Evolutionary conservation across 2,888 invertebrate genomes (phyloP), one percentile per base, ranked within the genome.

Genomic region (Alcis repandata): DNA sequence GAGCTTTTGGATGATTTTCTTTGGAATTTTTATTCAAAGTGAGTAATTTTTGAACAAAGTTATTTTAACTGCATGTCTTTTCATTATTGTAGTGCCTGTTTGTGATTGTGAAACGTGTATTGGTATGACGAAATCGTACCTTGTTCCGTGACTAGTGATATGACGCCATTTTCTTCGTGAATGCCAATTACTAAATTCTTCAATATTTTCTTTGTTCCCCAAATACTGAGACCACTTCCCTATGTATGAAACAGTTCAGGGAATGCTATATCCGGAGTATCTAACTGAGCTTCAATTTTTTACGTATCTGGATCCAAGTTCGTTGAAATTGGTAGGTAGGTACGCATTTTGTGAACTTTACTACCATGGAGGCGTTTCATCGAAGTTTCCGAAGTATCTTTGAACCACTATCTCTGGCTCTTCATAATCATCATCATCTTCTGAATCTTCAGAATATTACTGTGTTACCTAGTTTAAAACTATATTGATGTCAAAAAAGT

Each of bases 111-210:
- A 85, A 74, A 77, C 84, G 87, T 87, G 88, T 77, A 84, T 84
- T 77, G 80, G 71, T 83, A 90, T 91, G 89, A 91, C 84, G 89
- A 93, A 93, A 93, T 90, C 86, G 89, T 91, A 92, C 92, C 91
- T 92, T 91, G 91, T 91, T 92, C 92, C 90, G 90, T 92, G 92
- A 92, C 87, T 89, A 91, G 91, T 92, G 91, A 91, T 92, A 92
- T 91, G 93, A 93, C 93, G 93, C 93, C 93, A 94, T 94, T 94
- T 93, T 94, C 92, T 94, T 91, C 91, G 90, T 92, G 93, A 91
- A 92, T 92, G 91, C 93, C 93, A 93, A 92, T 92, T 92, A 93
- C 84, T 81, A 87, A 88, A 87, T 88, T 90, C 88, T 88, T 87
- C 84, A 85, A 82, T 89, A 89, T 85, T 88, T 88, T 88, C 90